Base-by-base conservation (phyloP, 2,113 vertebrate genomes). In the Aviceda subcristata region DNA sequence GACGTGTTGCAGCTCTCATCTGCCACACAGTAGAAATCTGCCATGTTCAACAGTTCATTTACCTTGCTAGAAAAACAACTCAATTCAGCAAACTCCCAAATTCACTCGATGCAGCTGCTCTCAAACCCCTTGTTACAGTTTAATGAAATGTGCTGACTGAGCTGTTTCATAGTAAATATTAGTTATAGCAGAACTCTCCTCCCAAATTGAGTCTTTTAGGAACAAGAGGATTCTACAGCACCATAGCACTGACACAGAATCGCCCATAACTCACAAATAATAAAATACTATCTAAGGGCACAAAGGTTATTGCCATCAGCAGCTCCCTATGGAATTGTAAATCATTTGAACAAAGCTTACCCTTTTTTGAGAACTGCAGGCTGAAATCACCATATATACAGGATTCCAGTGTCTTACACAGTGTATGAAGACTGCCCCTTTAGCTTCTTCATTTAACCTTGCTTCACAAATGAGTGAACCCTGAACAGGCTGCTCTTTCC, bases 61-160 rank as follows among this genome's bases (percentile, higher is more conserved):
- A 77, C 88, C 64, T 90, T 89, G 73, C 79, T 78, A 84, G 94
- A 76, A 94, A 96, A 97, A 94, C 90, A 97, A 90, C 75, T 86
- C 63, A 90, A 12, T 88, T 90, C 88, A 84, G 86, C 86, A 95
- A 94, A 93, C 90, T 95, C 90, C 68, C 78, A 71, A 93, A 93
- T 83, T 88, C 82, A 94, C 94, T 77, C 11, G 4, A 18, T 16
- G 48, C 78, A 88, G 71, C 75, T 88, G 92, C 90, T 93, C 75
- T 95, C 82, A 92, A 96, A 10, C 56, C 71, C 63, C 86, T 92
- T 63, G 88, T 57, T 81, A 83, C 75, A 81, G 68, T 55, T 97
- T 87, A 96, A 88, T 92, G 79, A 81, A 93, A 95, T 74, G 64
- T 77, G 92, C 92, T 92, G 90, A 96, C 75, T 38, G 95, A 81